Conservation (phyloP, 1,140 invertebrate genomes). For the Pseudoatta argentina region DNA sequence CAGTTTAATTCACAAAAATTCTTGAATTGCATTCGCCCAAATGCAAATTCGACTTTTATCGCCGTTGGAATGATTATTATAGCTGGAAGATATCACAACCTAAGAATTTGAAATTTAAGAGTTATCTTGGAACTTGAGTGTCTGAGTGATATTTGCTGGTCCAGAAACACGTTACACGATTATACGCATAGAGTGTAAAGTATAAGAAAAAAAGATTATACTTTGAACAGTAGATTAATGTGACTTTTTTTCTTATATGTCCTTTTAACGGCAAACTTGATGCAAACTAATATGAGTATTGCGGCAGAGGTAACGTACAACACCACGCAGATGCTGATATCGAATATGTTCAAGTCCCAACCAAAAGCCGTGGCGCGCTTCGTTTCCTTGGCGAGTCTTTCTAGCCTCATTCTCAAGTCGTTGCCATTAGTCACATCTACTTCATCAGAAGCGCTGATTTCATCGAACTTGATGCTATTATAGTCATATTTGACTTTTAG, state of each 20-base stretch:
- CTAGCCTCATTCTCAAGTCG: conserved; percentile 70
- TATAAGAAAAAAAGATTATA: conserved; percentile 82
- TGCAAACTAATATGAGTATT: conserved; percentile 92
- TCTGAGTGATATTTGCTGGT: neutral
- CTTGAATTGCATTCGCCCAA: neutral
- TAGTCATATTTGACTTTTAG: conserved; percentile 91
- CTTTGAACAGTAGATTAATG: conserved; percentile 89
- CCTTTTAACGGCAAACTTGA: conserved; percentile 91
- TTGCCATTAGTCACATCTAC: conserved; percentile 28
- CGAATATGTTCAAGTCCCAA: conserved; percentile 89
- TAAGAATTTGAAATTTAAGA: neutral
- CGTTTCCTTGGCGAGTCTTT: conserved; percentile 77
- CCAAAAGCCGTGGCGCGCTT: conserved; percentile 81
- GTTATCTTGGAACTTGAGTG: neutral
- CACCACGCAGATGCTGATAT: conserved; percentile 92
- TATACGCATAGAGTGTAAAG: neutral
- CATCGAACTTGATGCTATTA: conserved; percentile 86
- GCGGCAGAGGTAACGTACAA: conserved; percentile 90
- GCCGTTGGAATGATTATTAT: neutral
- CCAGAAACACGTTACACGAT: conserved; percentile 4
- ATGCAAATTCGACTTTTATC: neutral
- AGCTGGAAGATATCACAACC: conserved; percentile 30
- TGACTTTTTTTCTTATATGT: conserved; percentile 90
- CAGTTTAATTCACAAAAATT: conserved; percentile 4
- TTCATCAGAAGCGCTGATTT: conserved; percentile 61